Evolutionary conservation across 2,888 invertebrate species (phyloP), one percentile per base, ranked within the genome.

Genomic region (Meliscaeva auricollis): DNA sequence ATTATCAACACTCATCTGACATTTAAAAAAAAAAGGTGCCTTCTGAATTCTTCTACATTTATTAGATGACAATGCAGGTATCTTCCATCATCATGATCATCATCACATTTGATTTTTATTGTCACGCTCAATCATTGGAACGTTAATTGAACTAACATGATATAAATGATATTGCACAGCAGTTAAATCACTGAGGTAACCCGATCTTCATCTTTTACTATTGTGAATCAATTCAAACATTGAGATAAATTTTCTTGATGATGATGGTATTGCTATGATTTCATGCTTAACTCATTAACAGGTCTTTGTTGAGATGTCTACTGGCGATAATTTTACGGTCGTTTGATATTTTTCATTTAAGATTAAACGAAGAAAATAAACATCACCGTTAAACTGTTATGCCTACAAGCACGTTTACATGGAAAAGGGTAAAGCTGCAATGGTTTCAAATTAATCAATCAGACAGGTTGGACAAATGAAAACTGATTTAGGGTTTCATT

Each of bases 231-330:
- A 1, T 38, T 79, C 41, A 44, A 32, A 22, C 50, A 72, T 17
- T 17, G 41, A 48, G 11, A 22, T 62, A n/a, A n/a, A 60, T 38
- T 64, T 62, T 64, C 17, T 50, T 70, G 35, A 46, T 79, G 70
- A 69, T 52, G 79, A 58, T 72, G 30, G 3, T 17, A 13, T 8
- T 13, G n/a, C 20, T 46, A 38, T 52, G 64, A 72, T 46, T 75
- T 70, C 83, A 60, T 84, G 83, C 66, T 75, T 70, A 50, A 56
- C 78, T 79, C 75, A 84, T 84, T 84, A 84, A 58, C 83, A 46
- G 48, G 38, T 74, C 56, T 75, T 79, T 79, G 79, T 74, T 79
- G 70, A 64, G 46, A 22, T 66, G 50, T 52, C 44, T 15, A 44
- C 48, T 58, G 22, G 46, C 56, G 68, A 73, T 64, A 73, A 62